Base-by-base conservation (phyloP, 2,113 vertebrate genomes). In the Rhea pennata region DNA sequence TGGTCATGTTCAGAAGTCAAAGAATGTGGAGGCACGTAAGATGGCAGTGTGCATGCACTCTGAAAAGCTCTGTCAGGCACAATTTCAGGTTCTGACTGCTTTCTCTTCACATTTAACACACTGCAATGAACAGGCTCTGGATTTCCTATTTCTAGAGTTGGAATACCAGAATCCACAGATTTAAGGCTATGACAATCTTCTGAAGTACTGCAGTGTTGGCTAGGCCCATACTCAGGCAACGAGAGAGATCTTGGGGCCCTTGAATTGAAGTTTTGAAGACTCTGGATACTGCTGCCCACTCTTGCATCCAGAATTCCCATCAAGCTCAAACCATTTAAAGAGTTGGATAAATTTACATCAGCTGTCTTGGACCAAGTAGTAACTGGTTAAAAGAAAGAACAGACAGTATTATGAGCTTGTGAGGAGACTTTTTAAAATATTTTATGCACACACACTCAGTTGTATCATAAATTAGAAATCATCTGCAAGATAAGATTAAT, bases 101-200 rank as follows among this genome's bases (percentile, higher is more conserved):
- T 98, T 54, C 97, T 94, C 87, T 94, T 97, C 31, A 83, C 92
- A 0, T 67, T 90, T 21, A 96, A 93, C 61, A 92, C 97, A 3
- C 93, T 87, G 84, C 98, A 98, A 92, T 98, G 96, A 65, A 98
- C 95, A 11, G 98, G 98, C 84, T 99, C 99, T 0, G 99, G 98
- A 88, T 99, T 98, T 89, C 98, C 98, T 72, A 99, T 98, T 98
- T 99, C 99, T 42, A 99, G 98, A 12, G 99, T 99, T 3, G 99
- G 99, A 88, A 99, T 99, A 48, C 99, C 99, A 0, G 99, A 99
- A 97, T 99, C 99, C 96, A 99, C 98, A 3, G 99, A 99, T 46
- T 97, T 97, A 87, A 99, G 97, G 96, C 99, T 99, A 83, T 96
- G 97, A 88, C 95, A 96, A 83, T 99, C 99, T 67, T 98, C 98